Base-by-base conservation (phyloP, 1,140 invertebrate genomes). In the Pseudomyrmex dendroicus region DNA sequence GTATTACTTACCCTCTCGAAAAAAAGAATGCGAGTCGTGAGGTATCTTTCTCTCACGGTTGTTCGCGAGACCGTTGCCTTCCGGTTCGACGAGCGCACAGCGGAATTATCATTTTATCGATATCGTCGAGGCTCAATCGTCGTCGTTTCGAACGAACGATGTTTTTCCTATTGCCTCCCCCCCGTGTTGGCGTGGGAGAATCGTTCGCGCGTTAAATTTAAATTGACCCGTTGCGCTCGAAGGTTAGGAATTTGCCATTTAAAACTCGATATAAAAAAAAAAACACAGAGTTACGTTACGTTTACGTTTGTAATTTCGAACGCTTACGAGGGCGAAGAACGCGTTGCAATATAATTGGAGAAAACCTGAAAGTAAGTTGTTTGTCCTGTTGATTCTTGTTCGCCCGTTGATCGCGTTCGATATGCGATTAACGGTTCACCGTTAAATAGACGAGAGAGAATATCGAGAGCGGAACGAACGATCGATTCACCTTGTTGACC, bases 31-130 rank as follows among this genome's bases (percentile, higher is more conserved):
- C 57, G 61, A 48, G 25, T 48, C 63, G 73, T 61, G 62, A 61
- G 73, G 35, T 35, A 35, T 46, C 61, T 61, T 82, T 88, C 84
- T 87, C 85, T 86, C 86, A 82, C 84, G 86, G 66, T 76, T 63
- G 44, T 17, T 25, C 56, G 62, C 61, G 54, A 44, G 59, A 52
- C 22, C 20, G 61, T 13, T 25, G 77, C 35, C 76, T 88, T 86
- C 74, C 61, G 77, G 48, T 70, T 82, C 66, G 82, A 54, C 74
- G 56, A 76, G 52, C 76, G 0, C 35, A 35, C 35, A 20, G 54
- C 25, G 48, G 25, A 83, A 78, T 78, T 59, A 67, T 74, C 63
- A 66, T 73, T 85, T 77, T 48, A 20, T 70, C 59, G 73, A 74
- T 80, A 80, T 72, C 35, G 35, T 35, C 76, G 66, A 70, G 64